Evolutionary conservation across 2,797 vertebrate species (phyloP), one percentile per base, ranked within the genome.

Genomic region (Sciaenops ocellatus): DNA sequence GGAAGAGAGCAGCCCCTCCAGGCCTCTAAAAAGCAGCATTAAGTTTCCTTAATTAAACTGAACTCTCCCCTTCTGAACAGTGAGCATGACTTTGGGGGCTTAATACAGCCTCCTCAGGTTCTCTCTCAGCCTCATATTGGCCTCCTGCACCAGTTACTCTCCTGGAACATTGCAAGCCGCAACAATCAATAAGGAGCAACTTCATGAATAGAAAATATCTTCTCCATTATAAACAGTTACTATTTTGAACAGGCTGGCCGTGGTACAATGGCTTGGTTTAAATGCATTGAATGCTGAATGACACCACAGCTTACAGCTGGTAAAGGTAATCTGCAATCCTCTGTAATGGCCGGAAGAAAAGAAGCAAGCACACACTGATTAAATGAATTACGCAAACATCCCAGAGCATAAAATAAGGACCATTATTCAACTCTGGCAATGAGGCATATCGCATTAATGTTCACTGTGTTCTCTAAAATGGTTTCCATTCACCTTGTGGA

Each of bases 21-120:
- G 89, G 87, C 85, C 77, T 89, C 83, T 93, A 91, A 93, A 92
- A 89, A 85, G 84, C 78, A 4, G 80, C 88, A 90, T 94, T 94
- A 92, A 90, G 88, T 83, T 90, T 76, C 79, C 78, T 76, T 94
- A 93, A 95, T 95, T 94, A 94, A 91, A 93, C 80, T 73, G 78
- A 87, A 83, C 88, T 88, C 84, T 89, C 83, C 85, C 75, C 73
- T 87, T 84, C 78, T 54, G 68, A 90, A 85, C 73, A 80, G 77
- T 64, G 63, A 87, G 78, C 72, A 22, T 76, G 84, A 87, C 85
- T 85, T 89, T 71, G 74, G 85, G 84, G 88, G 85, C 64, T 51
- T 80, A 74, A 88, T 69, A 51, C 50, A 84, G 77, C 76, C 67
- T 89, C 78, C 76, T 80, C 78, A 8, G 76, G 72, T 84, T 55